These are phyloP conservation scores for Thymelicus acteon DNA, from an alignment of 2,888 invertebrate genomes.

Conservation along the genomic window DNA sequence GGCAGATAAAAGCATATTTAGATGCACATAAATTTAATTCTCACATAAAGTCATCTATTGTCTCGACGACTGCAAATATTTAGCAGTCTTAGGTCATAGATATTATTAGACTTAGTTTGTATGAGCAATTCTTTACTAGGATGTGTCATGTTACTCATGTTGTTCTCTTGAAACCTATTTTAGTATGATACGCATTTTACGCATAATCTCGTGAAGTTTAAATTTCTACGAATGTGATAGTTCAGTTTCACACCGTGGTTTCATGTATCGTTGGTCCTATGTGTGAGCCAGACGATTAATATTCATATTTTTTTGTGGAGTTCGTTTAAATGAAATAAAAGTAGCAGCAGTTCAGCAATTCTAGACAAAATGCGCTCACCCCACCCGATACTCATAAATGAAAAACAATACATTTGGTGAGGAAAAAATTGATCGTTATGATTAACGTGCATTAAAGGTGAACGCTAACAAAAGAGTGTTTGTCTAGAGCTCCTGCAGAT, in stretches of 20 bases:
- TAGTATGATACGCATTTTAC: slow-evolving; percentile 7
- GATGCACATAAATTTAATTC: slow-evolving; percentile 23
- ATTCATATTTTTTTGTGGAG: too few relatives aligned
- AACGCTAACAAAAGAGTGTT: too few relatives aligned
- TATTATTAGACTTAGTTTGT: slow-evolving; percentile 17
- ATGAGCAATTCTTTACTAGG: slow-evolving; percentile 16
- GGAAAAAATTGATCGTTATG: too few relatives aligned
- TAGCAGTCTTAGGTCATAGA: slow-evolving; percentile 27
- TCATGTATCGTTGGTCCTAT: too few relatives aligned
- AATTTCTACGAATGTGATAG: not conserved
- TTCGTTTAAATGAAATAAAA: too few relatives aligned
- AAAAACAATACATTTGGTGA: too few relatives aligned
- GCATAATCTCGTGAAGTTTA: not conserved
- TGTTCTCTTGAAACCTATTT: slow-evolving; percentile 11
- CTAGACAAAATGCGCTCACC: too few relatives aligned
- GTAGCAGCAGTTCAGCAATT: too few relatives aligned
- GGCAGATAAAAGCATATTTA: slow-evolving; percentile 4
- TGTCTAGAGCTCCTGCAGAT: too few relatives aligned
- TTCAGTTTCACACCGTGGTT: not conserved
- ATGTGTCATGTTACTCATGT: slow-evolving; percentile 27
- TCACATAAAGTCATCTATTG: slow-evolving; percentile 27
- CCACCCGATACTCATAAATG: too few relatives aligned
- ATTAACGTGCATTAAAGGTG: too few relatives aligned
- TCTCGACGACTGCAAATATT: slow-evolving; percentile 11
- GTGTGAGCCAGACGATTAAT: too few relatives aligned